These are phyloP conservation scores for Oxycera nigricornis DNA, from an alignment of 2,888 invertebrate species.

Conservation along the genomic window DNA sequence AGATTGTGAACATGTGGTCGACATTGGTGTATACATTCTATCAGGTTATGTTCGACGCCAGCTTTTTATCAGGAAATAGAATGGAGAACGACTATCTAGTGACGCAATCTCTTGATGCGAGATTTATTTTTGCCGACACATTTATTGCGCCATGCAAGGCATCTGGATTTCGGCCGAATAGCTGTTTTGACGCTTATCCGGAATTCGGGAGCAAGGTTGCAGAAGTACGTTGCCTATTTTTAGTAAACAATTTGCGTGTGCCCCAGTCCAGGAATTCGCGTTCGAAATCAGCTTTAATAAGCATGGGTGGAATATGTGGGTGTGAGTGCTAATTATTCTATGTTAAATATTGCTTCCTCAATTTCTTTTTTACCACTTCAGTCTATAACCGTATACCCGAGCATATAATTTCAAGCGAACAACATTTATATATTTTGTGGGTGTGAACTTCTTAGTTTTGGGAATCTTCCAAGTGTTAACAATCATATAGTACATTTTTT, in stretches of 20 bases:
- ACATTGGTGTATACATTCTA: neutral
- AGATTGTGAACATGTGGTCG: slow-evolving; percentile 18
- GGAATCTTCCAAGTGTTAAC: too few species aligned
- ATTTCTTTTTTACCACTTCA: too few species aligned
- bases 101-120: slow-evolving; percentile 6
- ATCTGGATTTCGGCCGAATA: slow-evolving; percentile 2
- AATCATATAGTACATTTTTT: too few species aligned
- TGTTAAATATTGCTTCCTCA: too few species aligned
- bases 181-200: neutral
- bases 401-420: too few species aligned
- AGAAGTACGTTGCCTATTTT: neutral
- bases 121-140: slow-evolving; percentile 9
- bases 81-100: neutral
- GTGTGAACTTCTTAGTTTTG: too few species aligned
- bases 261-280: neutral
- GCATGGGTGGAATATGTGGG: neutral
- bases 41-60: neutral
- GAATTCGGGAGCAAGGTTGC: slow-evolving; percentile 14
- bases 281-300: neutral
- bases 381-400: too few species aligned
- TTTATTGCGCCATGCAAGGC: slow-evolving; percentile 12
- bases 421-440: too few species aligned
- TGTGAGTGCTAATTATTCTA: neutral
- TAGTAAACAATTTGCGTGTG: neutral
- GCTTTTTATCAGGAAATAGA: neutral